A percentile compares a stretch with the other conserved stretches of the same genome.
Evolutionary conservation across 2,113 vertebrate species (phyloP).

Genomic region (Parotia lawesii): DNA sequence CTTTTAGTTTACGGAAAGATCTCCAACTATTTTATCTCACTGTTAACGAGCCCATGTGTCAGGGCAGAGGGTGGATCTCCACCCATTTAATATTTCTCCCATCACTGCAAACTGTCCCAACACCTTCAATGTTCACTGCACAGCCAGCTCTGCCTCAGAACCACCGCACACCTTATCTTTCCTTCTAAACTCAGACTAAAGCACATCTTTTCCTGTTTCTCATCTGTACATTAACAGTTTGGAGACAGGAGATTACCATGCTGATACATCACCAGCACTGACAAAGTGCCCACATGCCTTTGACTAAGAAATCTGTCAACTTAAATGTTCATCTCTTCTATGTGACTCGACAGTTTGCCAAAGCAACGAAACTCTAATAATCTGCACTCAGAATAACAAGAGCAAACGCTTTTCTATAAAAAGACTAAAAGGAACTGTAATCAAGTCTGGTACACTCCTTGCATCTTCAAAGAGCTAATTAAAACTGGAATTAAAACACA

Average conservation of each 20-base stretch:
- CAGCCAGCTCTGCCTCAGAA: background rate
- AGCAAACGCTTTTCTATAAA: background rate
- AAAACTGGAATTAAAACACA: conserved; percentile 37
- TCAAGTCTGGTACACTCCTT: background rate
- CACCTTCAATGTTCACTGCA: background rate
- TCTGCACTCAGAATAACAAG: background rate
- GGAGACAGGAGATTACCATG: background rate
- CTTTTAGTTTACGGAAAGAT: background rate
- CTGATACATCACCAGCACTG: background rate
- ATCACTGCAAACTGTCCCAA: background rate
- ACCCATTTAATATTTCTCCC: background rate
- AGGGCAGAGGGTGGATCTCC: background rate
- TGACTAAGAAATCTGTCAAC: conserved; percentile 9
- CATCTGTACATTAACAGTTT: background rate
- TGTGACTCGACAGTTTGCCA: background rate
- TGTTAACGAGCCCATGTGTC: background rate
- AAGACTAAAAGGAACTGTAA: background rate
- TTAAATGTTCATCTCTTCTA: background rate
- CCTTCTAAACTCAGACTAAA: background rate
- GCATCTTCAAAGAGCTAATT: conserved; percentile 20
- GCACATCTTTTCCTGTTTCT: background rate
- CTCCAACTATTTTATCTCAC: background rate
- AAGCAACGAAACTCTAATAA: background rate
- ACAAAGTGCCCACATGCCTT: background rate
- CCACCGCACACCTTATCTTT: background rate